Evolutionary conservation across 2,888 invertebrate genomes (phyloP).

Genomic region (Trimorus sp.): DNA sequence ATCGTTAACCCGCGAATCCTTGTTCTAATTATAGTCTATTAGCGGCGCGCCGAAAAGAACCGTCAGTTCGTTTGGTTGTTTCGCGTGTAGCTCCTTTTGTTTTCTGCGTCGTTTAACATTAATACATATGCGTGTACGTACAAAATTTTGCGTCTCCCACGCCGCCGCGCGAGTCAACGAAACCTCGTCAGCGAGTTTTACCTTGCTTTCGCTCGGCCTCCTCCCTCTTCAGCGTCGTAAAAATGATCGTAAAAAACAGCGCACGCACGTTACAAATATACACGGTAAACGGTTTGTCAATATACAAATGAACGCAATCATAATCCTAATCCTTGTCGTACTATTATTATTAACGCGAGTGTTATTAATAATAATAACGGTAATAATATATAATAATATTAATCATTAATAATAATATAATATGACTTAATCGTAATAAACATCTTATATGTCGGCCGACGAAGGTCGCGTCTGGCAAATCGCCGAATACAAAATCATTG

Average conservation of each 20-base stretch:
- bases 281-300: slow-evolving; percentile 73
- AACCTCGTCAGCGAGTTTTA: background rate
- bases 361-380: slow-evolving; percentile 60
- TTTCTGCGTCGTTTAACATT: no score
- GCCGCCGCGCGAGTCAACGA: slow-evolving; percentile 29
- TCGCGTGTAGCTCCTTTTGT: background rate
- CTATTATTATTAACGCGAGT: no score
- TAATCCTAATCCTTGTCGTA: slow-evolving; percentile 23
- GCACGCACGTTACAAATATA: slow-evolving; percentile 71
- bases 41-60: slow-evolving; percentile 34
- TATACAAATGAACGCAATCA: slow-evolving; percentile 73
- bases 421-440: no score
- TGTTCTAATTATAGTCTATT: slow-evolving; percentile 47
- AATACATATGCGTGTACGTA: slow-evolving; percentile 4
- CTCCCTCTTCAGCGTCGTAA: slow-evolving; percentile 39
- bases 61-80: slow-evolving; percentile 1
- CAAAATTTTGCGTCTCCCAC: slow-evolving; percentile 49
- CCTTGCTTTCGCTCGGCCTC: slow-evolving; percentile 15
- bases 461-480: slow-evolving; percentile 39
- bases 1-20: slow-evolving; percentile 43
- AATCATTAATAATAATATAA: slow-evolving; percentile 45
- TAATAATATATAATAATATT: slow-evolving; percentile 28
- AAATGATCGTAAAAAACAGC: slow-evolving; percentile 62
- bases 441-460: slow-evolving; percentile 57
- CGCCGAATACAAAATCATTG: slow-evolving; percentile 45